Conservation (phyloP, 2,888 invertebrate genomes). For the Steinernema carpocapsae region DNA sequence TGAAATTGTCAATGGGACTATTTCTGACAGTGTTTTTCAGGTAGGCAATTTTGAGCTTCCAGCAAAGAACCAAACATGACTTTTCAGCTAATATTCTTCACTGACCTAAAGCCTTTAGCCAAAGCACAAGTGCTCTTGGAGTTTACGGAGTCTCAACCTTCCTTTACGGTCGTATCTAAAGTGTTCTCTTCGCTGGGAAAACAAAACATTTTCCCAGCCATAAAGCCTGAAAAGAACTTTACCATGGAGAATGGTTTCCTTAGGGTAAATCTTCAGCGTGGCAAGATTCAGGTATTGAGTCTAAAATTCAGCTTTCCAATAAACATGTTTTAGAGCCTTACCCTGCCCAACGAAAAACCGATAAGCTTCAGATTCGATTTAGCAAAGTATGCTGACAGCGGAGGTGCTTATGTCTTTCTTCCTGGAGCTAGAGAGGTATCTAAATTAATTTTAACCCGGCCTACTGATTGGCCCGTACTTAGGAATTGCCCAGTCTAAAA, state of each 20-base stretch:
- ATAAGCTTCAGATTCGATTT: slow-evolving; percentile 24
- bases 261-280: no score
- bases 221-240: no score
- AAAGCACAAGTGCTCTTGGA: no score
- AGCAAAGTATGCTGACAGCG: slow-evolving; percentile 36
- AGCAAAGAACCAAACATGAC: no score
- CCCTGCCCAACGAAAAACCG: neutral
- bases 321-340: slow-evolving; percentile 22
- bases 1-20: neutral
- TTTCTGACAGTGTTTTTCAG: neutral
- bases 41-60: no score
- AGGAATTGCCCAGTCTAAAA: neutral
- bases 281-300: neutral
- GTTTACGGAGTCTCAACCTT: no score
- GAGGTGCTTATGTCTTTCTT: slow-evolving; percentile 45
- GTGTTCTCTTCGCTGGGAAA: no score
- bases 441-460: neutral
- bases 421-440: slow-evolving; percentile 28
- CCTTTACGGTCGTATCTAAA: no score
- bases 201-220: no score
- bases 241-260: no score
- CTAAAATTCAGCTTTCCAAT: neutral
- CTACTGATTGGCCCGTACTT: no score
- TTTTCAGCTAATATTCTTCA: slow-evolving; percentile 39
- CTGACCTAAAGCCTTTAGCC: slow-evolving; percentile 29